Evolutionary conservation across 2,888 invertebrate genomes (phyloP), one percentile per base, ranked within the genome.

Genomic region (Sipha maydis): DNA sequence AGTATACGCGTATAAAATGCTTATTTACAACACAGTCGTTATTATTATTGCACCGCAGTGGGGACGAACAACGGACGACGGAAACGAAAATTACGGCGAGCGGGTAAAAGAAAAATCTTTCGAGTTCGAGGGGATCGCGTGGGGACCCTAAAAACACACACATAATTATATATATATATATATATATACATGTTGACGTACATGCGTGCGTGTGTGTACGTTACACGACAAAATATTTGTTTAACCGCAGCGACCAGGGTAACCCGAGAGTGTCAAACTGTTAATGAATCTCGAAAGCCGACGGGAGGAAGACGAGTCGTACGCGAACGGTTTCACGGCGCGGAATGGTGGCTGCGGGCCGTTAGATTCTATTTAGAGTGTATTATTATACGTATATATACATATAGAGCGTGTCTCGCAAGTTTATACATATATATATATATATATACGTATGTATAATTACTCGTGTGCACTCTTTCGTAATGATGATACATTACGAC

Each of bases 171-270:
- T 54, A 17, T 54, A 14, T 54, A n/a, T 3, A 56, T 21, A 7
- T 21, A 48, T 7, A 7, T 21, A 56, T 21, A 21, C 19, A 7
- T 21, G 56, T 56, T 19, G 5, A 56, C 21, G 21, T 21, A 21
- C 48, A 9, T 9, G 56, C 5, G 5, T 1, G 56, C 1, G 56
- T 56, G 56, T 56, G 56, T 56, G 56, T 21, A 25, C 19, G 28
- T 73, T 73, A 78, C 79, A 73, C 73, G 86, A 86, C 86, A 86
- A 80, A 86, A 86, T 86, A 86, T 86, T 86, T 86, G 73, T 79
- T 86, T 86, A 86, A 86, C 86, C 54, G 28, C n/a, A n/a, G n/a
- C n/a, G 11, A 19, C 77, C 69, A 8, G 71, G 38, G 79, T 71
- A 79, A 79, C 85, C 69, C 85, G 85, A 79, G 85, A 78, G 85